Evolutionary conservation across 2,113 vertebrate genomes (phyloP).

Genomic region (Thermophis baileyi): DNA sequence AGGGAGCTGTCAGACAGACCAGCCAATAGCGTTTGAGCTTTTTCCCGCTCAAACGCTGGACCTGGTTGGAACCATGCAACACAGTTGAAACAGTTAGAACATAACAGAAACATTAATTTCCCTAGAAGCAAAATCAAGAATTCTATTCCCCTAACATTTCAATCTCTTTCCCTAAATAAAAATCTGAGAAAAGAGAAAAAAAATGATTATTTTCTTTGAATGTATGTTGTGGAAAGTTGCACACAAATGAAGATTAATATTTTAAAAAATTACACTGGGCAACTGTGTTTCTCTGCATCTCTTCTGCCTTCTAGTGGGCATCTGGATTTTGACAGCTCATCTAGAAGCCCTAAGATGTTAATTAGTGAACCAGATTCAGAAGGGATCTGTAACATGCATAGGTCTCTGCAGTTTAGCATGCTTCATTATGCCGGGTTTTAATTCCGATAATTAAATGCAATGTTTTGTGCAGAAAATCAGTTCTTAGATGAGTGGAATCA

Average conservation of each 20-base stretch:
- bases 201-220: not conserved
- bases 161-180: not conserved
- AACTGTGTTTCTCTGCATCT: not conserved
- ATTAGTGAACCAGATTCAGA: not conserved
- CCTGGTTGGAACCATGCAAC: no score
- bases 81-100: no score
- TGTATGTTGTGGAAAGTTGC: not conserved
- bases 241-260: not conserved
- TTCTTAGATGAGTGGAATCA: no score
- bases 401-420: not conserved
- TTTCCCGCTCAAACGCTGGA: no score
- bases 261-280: not conserved
- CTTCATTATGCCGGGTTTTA: not conserved
- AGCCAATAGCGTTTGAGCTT: no score
- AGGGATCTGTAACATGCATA: not conserved
- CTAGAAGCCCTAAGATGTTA: not conserved
- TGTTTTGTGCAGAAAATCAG: not conserved
- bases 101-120: not conserved
- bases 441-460: not conserved
- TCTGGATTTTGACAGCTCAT: not conserved
- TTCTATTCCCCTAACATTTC: not conserved
- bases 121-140: not conserved
- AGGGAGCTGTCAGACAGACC: no score
- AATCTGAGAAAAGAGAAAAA: not conserved
- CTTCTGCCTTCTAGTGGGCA: not conserved